Conservation (phyloP, 2,888 invertebrate genomes). For the Matsumyia berberina region DNA sequence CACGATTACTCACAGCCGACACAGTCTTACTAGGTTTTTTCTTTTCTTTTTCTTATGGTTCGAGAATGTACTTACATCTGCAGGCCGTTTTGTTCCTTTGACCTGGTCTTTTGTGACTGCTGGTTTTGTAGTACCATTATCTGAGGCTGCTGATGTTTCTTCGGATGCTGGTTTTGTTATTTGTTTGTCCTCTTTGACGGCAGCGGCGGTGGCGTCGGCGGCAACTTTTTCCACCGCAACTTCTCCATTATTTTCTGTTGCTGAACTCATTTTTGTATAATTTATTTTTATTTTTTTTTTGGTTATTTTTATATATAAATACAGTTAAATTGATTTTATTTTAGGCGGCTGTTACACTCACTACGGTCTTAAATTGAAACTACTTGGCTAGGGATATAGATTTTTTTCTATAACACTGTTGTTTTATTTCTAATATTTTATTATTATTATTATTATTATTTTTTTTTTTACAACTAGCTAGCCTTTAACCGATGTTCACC, state of each 20-base stretch:
- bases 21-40: conserved; percentile 13
- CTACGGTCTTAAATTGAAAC: conserved; percentile 50
- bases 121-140: conserved; percentile 81
- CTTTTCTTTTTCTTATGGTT: conserved; percentile 21
- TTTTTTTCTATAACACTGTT: conserved; percentile 75
- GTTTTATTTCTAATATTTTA: conserved; percentile 80
- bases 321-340: conserved; percentile 46
- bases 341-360: conserved; percentile 64
- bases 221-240: conserved; percentile 90
- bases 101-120: conserved; percentile 90
- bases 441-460: conserved; percentile 56
- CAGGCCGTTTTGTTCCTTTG: conserved; percentile 92
- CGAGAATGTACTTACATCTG: conserved; percentile 88
- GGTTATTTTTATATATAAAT: conserved; percentile 59
- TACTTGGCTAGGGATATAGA: conserved; percentile 66
- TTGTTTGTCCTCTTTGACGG: conserved; percentile 84
- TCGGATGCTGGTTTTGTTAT: conserved; percentile 81
- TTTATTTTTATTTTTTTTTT: conserved; percentile 78
- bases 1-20: conserved; percentile 54
- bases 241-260: conserved; percentile 90
- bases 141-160: conserved; percentile 80
- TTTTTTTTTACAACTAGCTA: conserved; percentile 36
- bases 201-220: conserved; percentile 82
- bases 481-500: conserved; percentile 84
- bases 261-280: conserved; percentile 88